Evolutionary conservation across 2,113 vertebrate species (phyloP), one percentile per base, ranked within the genome.

Genomic region (Chloroceryle aenea): DNA sequence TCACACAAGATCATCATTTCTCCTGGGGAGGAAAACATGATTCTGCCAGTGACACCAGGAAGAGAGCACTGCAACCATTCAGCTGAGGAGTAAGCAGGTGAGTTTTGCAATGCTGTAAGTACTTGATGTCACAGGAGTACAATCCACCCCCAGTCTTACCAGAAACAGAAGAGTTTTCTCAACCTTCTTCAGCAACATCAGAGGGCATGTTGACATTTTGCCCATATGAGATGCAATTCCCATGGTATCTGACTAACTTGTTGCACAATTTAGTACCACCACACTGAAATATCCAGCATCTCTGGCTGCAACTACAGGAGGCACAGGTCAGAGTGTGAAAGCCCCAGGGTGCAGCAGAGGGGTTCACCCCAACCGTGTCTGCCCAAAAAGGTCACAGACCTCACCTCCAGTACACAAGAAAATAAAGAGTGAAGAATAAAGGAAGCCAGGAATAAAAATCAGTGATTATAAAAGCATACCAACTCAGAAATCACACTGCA

Each of bases 31-130:
- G 22, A 69, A 25, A 62, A 38, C 1, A 0, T 9, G 32, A 56
- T 34, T 73, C 52, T 25, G 36, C 20, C 67, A 40, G 20, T 7
- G 9, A 74, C 12, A n/a, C 20, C n/a, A 40, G 32, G 20, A 59
- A 45, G 67, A 61, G 27, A 55, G 3, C 36, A 50, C 3, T 45
- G 50, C 29, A 48, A 19, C 36, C 66, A 16, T 29, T 45, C 45
- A 4, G 3, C 1, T 1, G 1, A 69, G 53, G 43, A 40, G 5
- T 48, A 4, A 12, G 8, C 6, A 14, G 8, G n/a, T 50, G 38
- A 32, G 32, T 74, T 90, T 80, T 72, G 83, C 62, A 92, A 78
- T 9, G 9, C 42, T 3, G 2, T 4, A 55, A 89, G 55, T 90
- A 89, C 26, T 13, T 12, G 26, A 68, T 0, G 10, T 11, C 78